Base-by-base conservation (phyloP, 2,797 vertebrate genomes). In the Myiothlypis chrysogaster region DNA sequence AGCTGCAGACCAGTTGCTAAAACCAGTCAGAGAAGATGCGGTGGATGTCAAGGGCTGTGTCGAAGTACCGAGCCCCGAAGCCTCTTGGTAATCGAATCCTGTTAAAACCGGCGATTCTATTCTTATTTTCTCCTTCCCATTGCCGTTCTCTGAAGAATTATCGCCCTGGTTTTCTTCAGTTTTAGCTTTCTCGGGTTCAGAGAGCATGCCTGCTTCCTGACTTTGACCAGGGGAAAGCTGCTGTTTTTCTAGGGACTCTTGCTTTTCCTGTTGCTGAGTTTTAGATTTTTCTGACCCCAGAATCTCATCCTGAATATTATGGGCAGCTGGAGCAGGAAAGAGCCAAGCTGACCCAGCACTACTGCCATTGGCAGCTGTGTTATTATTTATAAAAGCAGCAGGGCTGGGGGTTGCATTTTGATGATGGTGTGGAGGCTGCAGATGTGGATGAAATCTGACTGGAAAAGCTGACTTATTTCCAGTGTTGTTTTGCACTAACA, bases 291-390 rank as follows among this genome's bases (percentile, higher is more conserved):
- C 99, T 79, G 99, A 98, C 97, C 99, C 99, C 98, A 99, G 98
- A 98, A 99, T 99, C 98, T 99, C 99, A 99, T 99, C 99, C 99
- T 99, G 99, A 98, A 99, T 99, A 98, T 99, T 99, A 98, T 99
- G 99, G 97, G 98, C 98, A 95, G 99, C 98, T 97, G 99, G 98
- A 57, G 99, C 98, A 87, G 99, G 99, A 97, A 99, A 99, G 94
- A 99, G 99, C 99, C 99, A 99, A 97, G 99, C 99, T 97, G 99
- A 99, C 96, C 99, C 98, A 96, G 98, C 98, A 96, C 98, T 99
- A 98, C 99, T 98, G 98, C 99, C 99, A 98, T 99, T 99, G 98
- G 99, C 98, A 98, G 99, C 98, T 97, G 98, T 99, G 98, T 98
- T 99, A 98, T 98, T 99, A 98, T 99, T 99, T 98, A 99, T 98